Conservation (phyloP, 2,113 vertebrate genomes). For the Morone saxatilis region DNA sequence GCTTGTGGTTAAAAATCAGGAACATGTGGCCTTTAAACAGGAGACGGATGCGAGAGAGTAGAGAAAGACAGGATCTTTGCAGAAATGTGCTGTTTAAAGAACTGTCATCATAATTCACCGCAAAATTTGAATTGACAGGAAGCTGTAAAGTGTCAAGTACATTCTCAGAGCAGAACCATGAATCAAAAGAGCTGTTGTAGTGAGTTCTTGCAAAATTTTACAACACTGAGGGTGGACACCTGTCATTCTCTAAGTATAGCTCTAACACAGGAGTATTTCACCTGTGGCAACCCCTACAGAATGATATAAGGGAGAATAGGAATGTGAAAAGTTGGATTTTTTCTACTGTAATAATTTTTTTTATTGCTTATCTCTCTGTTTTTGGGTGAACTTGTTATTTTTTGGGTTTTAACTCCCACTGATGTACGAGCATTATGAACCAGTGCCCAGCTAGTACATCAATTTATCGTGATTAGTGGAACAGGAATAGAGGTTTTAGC, state of each 20-base stretch:
- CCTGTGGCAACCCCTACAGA: constrained; percentile 31
- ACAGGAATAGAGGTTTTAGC: constrained; percentile 53
- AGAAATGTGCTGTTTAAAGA: constrained; percentile 26
- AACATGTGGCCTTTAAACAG: constrained; percentile 5
- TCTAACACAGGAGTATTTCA: constrained; percentile 37
- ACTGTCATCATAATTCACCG: constrained; percentile 49
- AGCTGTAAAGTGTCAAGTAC: constrained; percentile 48
- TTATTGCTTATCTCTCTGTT: constrained; percentile 8
- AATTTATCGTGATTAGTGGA: constrained; percentile 50
- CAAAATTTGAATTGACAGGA: constrained; percentile 47
- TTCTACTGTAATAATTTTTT: neutral
- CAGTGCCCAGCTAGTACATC: constrained; percentile 4
- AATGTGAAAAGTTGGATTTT: constrained; percentile 38
- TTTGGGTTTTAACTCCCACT: constrained; percentile 11
- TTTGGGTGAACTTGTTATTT: constrained; percentile 26
- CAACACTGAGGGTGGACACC: constrained; percentile 60
- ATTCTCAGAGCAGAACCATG: constrained; percentile 37
- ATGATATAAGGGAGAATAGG: neutral
- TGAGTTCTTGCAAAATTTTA: constrained; percentile 43
- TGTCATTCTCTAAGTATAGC: constrained; percentile 69
- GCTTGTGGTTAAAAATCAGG: constrained; percentile 1
- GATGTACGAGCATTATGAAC: constrained; percentile 25
- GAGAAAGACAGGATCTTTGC: constrained; percentile 17
- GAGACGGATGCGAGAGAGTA: neutral
- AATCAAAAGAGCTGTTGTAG: constrained; percentile 41